These are phyloP conservation scores for Lepidochitona cinerea DNA, from an alignment of 2,888 invertebrate species.

Conservation along the genomic window DNA sequence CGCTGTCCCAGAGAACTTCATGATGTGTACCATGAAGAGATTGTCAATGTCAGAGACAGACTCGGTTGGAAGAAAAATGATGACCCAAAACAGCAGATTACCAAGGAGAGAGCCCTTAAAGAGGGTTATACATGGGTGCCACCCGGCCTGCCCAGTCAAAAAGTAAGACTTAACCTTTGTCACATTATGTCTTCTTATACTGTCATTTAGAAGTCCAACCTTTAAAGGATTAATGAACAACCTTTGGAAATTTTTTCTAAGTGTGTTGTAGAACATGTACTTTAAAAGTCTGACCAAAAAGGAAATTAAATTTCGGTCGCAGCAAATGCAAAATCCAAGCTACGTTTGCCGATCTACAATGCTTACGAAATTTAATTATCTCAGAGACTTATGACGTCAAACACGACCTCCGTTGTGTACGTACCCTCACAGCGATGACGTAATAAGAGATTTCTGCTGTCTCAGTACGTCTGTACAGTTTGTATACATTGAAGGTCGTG, in stretches of 20 bases:
- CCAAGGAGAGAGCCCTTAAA: conserved; percentile 75
- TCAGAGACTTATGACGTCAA: no score
- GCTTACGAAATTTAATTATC: no score
- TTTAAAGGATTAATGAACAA: neutral
- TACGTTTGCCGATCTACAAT: no score
- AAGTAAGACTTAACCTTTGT: conserved; percentile 65
- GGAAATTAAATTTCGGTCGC: no score
- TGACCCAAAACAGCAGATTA: conserved; percentile 70
- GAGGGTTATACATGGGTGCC: conserved; percentile 84
- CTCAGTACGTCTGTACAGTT: no score
- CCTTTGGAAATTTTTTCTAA: neutral
- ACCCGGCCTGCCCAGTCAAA: conserved; percentile 76
- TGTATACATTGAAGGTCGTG: no score
- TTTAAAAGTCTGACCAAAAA: no score
- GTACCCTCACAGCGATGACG: no score
- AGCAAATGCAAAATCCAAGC: no score
- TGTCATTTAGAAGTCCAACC: neutral
- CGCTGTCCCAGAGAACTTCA: conserved; percentile 92
- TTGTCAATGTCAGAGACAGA: conserved; percentile 77
- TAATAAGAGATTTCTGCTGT: no score
- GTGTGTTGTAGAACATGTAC: neutral
- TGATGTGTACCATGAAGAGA: conserved; percentile 90
- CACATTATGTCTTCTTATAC: neutral
- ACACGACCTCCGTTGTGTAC: no score
- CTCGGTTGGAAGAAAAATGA: conserved; percentile 68